Base-by-base conservation (phyloP, 2,797 vertebrate species). In the Eleutherodactylus coqui region DNA sequence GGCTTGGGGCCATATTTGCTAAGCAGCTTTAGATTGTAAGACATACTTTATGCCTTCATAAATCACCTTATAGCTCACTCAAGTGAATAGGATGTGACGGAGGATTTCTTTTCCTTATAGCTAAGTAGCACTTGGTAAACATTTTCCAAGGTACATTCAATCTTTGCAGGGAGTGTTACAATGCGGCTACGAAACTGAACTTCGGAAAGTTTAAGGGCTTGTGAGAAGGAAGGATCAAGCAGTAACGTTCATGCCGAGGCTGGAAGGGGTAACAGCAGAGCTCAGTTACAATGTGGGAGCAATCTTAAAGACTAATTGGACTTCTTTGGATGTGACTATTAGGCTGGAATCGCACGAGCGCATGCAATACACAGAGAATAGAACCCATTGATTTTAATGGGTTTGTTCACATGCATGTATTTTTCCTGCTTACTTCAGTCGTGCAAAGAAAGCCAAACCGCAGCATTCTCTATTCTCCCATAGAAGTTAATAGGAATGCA, bases 61-160 rank as follows among this genome's bases (percentile, higher is more conserved):
- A 83, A 83, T 75, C 72, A 83, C 70, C 72, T 83, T 83, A 83
- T 75, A 72, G 79, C 32, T 72, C 70, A 75, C 80, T 83, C 82
- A 83, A 60, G 69, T 60, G 49, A 83, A 83, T 73, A n/a, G 81
- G 64, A 83, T 83, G 82, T 83, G 82, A 83, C 36, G 47, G 67
- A 58, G 53, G 51, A 75, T 75, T 75, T 83, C 51, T 36, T 70
- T 60, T 43, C 64, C 21, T 43, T 58, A 62, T 29, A 75, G 70
- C 51, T 58, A 58, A 81, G 60, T 67, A 60, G 24, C 67, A 73
- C 34, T 83, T 58, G 51, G 82, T 47, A 60, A 83, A 83, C 38
- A 45, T 72, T 72, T 70, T 41, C 43, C 62, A 69, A 51, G 38
- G 67, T 81, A 19, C 67, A 67, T n/a, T 17, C 17, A 67, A 55